A percentile compares a stretch with the other conserved stretches of the same genome.
Evolutionary conservation across 37 sponge, comb jelly and placozoan species (phyloP).

Genomic region (Tethya wilhelma): DNA sequence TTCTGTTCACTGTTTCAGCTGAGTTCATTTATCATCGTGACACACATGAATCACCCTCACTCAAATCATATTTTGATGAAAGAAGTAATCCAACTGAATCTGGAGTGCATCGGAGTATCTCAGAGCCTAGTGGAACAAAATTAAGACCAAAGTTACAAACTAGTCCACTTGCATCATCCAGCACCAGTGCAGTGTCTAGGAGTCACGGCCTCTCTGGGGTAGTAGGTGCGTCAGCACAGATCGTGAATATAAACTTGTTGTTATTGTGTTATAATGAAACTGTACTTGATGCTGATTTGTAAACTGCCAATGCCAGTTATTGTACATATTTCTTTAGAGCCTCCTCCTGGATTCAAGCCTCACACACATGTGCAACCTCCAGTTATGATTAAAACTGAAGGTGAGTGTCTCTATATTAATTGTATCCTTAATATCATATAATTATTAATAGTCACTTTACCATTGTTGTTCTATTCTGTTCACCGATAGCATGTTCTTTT

Average conservation of each 20-base stretch:
- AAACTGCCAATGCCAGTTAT: neutral
- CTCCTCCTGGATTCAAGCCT: constrained; percentile 1
- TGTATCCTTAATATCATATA: too few species aligned
- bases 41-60: constrained; percentile 27
- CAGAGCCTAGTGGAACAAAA: neutral
- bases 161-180: constrained; percentile 19
- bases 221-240: neutral
- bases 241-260: neutral
- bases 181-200: constrained; percentile 13
- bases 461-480: too few species aligned
- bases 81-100: neutral
- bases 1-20: too few species aligned
- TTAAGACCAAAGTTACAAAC: neutral
- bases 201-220: neutral
- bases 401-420: too few species aligned
- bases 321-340: neutral
- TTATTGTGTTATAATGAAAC: neutral
- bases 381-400: too few species aligned
- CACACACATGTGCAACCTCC: too few species aligned
- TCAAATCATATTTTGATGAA: constrained; percentile 45
- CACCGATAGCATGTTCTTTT: too few species aligned
- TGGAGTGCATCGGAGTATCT: too few species aligned
- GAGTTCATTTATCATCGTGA: constrained; percentile 74
- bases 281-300: neutral
- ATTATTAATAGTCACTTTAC: too few species aligned